A percentile compares a stretch with the other conserved stretches of the same genome.
phyloP scores from a whole-genome alignment of 37 sponge, comb jelly and placozoan species.

The Bolinopsis microptera region DNA sequence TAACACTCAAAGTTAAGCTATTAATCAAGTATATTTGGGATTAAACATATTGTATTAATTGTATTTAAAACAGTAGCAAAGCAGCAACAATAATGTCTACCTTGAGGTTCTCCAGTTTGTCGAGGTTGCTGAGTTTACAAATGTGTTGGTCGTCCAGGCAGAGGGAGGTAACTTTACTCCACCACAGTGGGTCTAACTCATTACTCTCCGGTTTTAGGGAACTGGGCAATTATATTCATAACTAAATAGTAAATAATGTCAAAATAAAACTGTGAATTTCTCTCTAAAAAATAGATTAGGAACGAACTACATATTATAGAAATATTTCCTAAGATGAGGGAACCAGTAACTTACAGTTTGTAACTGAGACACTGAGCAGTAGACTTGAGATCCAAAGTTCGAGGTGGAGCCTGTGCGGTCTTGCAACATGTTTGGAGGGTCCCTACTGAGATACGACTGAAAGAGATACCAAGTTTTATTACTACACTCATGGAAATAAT shows the following conservation, averaged over 20 bases:
- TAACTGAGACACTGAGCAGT: slow-evolving; percentile 26
- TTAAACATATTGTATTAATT: too few relatives aligned
- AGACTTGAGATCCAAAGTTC: slow-evolving; percentile 49
- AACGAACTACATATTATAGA: too few relatives aligned
- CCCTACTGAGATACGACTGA: slow-evolving; percentile 12
- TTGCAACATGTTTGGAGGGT: slow-evolving; percentile 8
- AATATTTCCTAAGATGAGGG: too few relatives aligned
- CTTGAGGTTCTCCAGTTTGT: slow-evolving; percentile 78
- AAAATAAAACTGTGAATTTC: too few relatives aligned
- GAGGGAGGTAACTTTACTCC: slow-evolving; percentile 76
- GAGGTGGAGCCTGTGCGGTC: slow-evolving; percentile 16
- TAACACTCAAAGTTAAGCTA: too few relatives aligned
- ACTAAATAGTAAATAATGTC: background rate
- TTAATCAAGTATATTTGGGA: too few relatives aligned
- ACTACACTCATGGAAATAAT: too few relatives aligned
- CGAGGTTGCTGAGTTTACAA: slow-evolving; percentile 69
- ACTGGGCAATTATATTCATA: background rate
- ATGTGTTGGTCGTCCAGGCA: slow-evolving; percentile 71
- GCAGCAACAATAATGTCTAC: too few relatives aligned
- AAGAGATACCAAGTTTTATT: too few relatives aligned
- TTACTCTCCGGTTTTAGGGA: background rate
- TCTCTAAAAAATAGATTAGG: background rate
- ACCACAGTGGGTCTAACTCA: slow-evolving; percentile 66
- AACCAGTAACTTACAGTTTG: background rate
- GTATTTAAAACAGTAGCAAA: too few relatives aligned